Evolutionary conservation across 2,888 invertebrate genomes (phyloP).

Genomic region (Volucella inanis): DNA sequence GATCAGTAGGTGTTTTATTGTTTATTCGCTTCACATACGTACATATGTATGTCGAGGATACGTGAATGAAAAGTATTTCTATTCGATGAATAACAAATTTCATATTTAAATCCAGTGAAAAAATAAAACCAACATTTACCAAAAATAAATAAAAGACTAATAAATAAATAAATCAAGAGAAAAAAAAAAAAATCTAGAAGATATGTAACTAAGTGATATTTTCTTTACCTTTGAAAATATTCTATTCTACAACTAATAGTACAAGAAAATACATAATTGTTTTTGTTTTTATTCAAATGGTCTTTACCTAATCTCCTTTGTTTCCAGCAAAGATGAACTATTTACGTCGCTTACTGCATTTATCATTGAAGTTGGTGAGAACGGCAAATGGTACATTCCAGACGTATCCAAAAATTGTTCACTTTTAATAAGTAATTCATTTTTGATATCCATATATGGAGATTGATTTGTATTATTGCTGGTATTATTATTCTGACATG

Average conservation of each 20-base stretch:
- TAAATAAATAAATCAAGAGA: neutral
- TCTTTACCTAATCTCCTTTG: constrained; percentile 83
- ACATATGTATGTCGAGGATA: too few relatives aligned
- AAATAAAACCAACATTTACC: constrained; percentile 8
- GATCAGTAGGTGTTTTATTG: too few relatives aligned
- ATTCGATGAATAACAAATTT: constrained; percentile 17
- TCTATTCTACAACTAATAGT: constrained; percentile 20
- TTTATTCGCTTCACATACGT: too few relatives aligned
- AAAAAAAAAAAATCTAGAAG: neutral
- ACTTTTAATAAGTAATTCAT: constrained; percentile 80
- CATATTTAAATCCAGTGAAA: constrained; percentile 64
- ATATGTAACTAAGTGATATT: constrained; percentile 9
- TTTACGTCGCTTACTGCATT: constrained; percentile 82
- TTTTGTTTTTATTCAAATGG: constrained; percentile 26
- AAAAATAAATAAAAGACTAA: constrained; percentile 16
- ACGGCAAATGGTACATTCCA: constrained; percentile 82
- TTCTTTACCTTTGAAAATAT: constrained; percentile 6
- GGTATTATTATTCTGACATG: constrained; percentile 69
- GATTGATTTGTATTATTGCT: constrained; percentile 76
- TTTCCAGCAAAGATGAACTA: constrained; percentile 81
- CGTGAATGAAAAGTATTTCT: neutral
- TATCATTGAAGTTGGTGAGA: constrained; percentile 82
- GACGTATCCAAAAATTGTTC: constrained; percentile 81
- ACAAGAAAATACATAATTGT: constrained; percentile 28
- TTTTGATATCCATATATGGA: constrained; percentile 82